These are phyloP conservation scores for Blastomussa wellsi DNA, from an alignment of 92 coral and sea anemone species.

Conservation along the genomic window DNA sequence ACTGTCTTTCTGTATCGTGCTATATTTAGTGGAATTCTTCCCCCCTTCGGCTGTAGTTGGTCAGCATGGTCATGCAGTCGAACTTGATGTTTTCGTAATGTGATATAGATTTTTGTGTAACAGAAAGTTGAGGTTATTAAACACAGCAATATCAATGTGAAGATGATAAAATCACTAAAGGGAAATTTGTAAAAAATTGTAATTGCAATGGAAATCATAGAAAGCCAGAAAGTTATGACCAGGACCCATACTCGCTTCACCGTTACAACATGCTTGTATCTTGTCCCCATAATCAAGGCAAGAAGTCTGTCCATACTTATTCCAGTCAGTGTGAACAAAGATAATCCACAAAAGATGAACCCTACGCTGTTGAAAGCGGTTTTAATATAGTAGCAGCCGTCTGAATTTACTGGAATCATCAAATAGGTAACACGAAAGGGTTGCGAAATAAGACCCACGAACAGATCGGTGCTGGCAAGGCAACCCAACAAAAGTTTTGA, in stretches of 20 bases:
- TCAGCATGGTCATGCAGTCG: not conserved
- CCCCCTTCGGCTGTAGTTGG: not conserved
- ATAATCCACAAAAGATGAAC: not conserved
- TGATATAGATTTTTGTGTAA: not conserved
- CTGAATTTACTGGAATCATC: not conserved
- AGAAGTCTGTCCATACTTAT: not conserved
- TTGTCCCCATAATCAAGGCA: not conserved
- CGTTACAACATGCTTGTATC: not conserved
- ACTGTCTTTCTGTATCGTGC: slow-evolving; percentile 20
- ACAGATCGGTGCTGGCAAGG: too few relatives aligned
- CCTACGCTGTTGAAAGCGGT: not conserved
- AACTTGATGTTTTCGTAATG: not conserved
- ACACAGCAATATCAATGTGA: not conserved
- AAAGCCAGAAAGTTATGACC: not conserved
- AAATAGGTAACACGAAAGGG: too few relatives aligned
- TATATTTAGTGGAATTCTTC: slow-evolving; percentile 1
- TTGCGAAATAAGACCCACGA: too few relatives aligned
- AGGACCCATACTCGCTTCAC: not conserved
- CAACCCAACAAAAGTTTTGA: too few relatives aligned
- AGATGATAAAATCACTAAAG: not conserved
- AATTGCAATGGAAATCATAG: not conserved
- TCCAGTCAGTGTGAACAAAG: not conserved
- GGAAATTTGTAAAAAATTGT: not conserved
- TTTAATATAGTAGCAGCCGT: too few relatives aligned
- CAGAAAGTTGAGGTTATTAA: not conserved